Evolutionary conservation across 64 coral and sea anemone species (phyloP).

Genomic region (Montipora sp.): DNA sequence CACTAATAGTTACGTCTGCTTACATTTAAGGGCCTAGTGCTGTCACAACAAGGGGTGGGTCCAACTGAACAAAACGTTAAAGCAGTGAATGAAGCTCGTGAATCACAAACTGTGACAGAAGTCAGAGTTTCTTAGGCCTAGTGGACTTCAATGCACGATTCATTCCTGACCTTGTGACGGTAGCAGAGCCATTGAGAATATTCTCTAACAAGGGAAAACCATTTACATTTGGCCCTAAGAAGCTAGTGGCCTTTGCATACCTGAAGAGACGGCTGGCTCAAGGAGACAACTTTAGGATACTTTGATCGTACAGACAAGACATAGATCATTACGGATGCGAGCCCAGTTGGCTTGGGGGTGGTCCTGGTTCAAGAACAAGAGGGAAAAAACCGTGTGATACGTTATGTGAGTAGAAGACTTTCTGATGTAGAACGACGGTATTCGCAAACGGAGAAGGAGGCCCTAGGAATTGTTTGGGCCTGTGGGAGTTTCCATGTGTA

Average conservation of each 20-base stretch:
- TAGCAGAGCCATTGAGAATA: conserved; percentile 21
- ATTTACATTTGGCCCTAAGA: neutral
- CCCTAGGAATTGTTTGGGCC: neutral
- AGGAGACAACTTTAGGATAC: neutral
- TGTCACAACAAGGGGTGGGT: conserved; percentile 27
- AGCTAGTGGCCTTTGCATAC: conserved; percentile 27
- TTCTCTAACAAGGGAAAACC: neutral
- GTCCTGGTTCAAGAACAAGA: neutral
- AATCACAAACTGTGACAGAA: too few species aligned
- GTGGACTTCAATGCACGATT: neutral
- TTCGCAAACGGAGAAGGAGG: neutral
- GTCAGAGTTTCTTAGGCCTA: too few species aligned
- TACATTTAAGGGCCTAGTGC: conserved; percentile 21
- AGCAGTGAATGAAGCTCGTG: neutral
- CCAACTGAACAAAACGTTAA: conserved; percentile 21
- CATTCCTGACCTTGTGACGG: conserved; percentile 18
- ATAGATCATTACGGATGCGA: conserved; percentile 24
- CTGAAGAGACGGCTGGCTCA: conserved; percentile 18
- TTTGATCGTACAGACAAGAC: neutral
- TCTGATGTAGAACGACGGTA: conserved; percentile 26
- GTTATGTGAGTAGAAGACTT: conserved; percentile 31
- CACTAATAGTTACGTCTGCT: too few species aligned
- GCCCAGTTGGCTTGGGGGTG: conserved; percentile 20
- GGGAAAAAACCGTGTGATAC: too few species aligned
- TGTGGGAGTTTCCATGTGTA: conserved; percentile 37